Evolutionary conservation across 2,113 vertebrate genomes (phyloP).

Genomic region (Phaethon lepturus): DNA sequence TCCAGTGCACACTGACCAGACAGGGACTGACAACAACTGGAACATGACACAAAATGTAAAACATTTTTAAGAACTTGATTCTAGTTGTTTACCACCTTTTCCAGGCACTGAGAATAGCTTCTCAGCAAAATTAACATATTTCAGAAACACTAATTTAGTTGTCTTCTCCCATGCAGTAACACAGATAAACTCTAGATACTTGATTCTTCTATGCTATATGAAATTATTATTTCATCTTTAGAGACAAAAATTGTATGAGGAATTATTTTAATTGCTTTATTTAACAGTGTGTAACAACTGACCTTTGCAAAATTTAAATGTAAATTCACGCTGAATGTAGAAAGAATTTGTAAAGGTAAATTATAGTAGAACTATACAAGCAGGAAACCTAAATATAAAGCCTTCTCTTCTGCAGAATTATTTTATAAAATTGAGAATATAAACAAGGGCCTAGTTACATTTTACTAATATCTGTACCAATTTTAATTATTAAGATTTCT

Average conservation of each 20-base stretch:
- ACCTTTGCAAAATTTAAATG: not conserved
- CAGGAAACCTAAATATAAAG: not conserved
- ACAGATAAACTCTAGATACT: not conserved
- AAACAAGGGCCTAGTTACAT: not conserved
- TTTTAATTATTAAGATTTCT: not conserved
- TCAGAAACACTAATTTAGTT: not conserved
- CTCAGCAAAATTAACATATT: not conserved
- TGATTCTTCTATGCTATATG: not conserved
- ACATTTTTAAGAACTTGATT: not conserved
- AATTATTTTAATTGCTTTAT: not conserved
- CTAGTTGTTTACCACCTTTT: not conserved
- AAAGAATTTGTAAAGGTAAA: not conserved
- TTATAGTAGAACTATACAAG: not conserved
- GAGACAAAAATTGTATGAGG: not conserved
- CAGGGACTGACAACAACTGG: conserved; percentile 13
- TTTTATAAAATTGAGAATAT: not conserved
- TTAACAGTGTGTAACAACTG: not conserved
- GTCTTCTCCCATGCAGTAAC: not conserved
- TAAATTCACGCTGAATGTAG: not conserved
- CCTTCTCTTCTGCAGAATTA: not conserved
- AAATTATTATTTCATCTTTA: not conserved
- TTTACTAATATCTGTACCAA: not conserved
- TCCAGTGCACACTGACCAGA: conserved; percentile 45
- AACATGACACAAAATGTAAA: conserved; percentile 21
- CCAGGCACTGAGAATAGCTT: not conserved